phyloP scores from a whole-genome alignment of 1,140 invertebrate species.

The Globodera ellingtonae region DNA sequence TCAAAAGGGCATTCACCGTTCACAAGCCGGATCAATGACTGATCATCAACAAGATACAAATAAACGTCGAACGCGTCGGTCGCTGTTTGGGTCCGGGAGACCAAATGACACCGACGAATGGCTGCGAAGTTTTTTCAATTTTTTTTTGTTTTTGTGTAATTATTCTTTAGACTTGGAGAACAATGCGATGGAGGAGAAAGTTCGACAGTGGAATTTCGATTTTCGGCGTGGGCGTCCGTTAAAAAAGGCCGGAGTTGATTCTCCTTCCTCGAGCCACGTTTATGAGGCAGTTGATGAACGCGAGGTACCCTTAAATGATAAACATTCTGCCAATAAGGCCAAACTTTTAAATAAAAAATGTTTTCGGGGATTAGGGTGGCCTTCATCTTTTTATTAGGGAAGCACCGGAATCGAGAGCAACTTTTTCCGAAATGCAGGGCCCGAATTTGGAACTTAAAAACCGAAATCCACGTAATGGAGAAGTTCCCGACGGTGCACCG shows the following conservation, averaged over 20 bases:
- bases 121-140: conserved; percentile 9
- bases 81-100: conserved; percentile 19
- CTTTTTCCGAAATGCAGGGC: too few species aligned
- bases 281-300: conserved; percentile 22
- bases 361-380: neutral
- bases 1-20: too few species aligned
- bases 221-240: conserved; percentile 15
- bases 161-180: conserved; percentile 12
- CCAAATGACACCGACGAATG: conserved; percentile 23
- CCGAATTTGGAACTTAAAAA: too few species aligned
- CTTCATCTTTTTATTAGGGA: too few species aligned
- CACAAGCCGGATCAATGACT: neutral
- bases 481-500: too few species aligned
- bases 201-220: conserved; percentile 23
- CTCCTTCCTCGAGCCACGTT: conserved; percentile 7
- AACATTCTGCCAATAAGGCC: neutral
- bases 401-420: too few species aligned
- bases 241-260: neutral
- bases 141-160: neutral
- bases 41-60: neutral
- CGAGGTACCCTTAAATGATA: conserved; percentile 2
- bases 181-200: conserved; percentile 18
- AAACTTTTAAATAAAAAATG: neutral
- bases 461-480: too few species aligned
- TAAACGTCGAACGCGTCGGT: neutral